Evolutionary conservation across 1,140 invertebrate species (phyloP), one percentile per base, ranked within the genome.

Genomic region (Cydia amplana): DNA sequence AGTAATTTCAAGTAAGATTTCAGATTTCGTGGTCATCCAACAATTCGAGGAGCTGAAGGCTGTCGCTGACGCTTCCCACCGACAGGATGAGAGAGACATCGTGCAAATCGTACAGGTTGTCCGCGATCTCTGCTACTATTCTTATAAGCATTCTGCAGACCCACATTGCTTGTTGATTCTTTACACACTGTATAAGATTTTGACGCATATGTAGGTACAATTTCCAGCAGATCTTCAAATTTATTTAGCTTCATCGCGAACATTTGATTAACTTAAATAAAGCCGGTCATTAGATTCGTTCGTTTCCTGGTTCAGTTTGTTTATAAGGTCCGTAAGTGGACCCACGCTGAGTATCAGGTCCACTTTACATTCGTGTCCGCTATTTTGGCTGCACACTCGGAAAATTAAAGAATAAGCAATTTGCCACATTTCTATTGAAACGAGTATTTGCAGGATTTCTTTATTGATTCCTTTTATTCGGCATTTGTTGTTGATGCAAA

Each of bases 341-440:
- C 90, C 91, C 10, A 91, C 84, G 12, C 86, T 87, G 20, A 92
- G 74, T 81, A 91, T 90, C 7, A 92, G 81, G 79, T 92, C 90
- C 40, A 91, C 79, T 82, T 90, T 89, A 78, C 87, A 91, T 79
- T 92, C 88, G 82, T 90, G 88, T 23, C 87, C 85, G 81, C 83
- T 87, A 79, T 84, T 86, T 76, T 77, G 82, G 74, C 83, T 88
- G 74, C 83, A 87, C 18, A 91, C 78, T 79, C 86, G 82, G 74
- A 91, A 89, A 73, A 92, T 91, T 65, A 91, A 79, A 2, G 88
- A 91, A 76, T 92, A 92, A 76, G 89, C 87, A 77, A 92, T 91
- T 80, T 91, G 85, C 91, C 91, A 92, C 91, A 92, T 92, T 84
- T 90, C 85, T 81, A 12, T 40, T 74, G 51, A 74, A 23, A 74